Evolutionary conservation across 1,140 invertebrate genomes (phyloP), one percentile per base, ranked within the genome.

Genomic region (Alviniconcha marisindica): DNA sequence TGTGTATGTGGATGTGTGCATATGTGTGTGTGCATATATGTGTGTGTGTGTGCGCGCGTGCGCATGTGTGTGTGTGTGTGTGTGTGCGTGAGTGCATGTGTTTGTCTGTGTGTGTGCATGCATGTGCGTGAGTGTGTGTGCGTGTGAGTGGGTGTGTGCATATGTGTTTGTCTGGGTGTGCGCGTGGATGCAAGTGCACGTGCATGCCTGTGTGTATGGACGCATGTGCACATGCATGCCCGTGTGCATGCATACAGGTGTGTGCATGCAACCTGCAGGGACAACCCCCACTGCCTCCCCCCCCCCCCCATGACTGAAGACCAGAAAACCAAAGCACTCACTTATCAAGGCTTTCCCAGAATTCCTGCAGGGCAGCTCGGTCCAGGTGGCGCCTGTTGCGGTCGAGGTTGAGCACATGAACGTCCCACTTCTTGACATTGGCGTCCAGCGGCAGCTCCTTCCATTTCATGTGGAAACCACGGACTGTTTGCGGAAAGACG

Each of bases 291-390:
- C 0, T n/a, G n/a, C n/a, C n/a, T n/a, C n/a, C n/a, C n/a, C n/a
- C n/a, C 10, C 12, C 1, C 60, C 33, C 31, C 0, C 51, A 40
- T 28, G 31, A 77, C 38, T 40, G 2, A 31, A 5, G 12, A 73
- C 15, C 5, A 21, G 54, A 21, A 28, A 10, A 38, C 33, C 36
- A 63, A 28, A 74, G 0, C 44, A 86, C 87, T 93, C 95, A 99
- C 97, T 96, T 97, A 92, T 99, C 98, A 15, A 99, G 94, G 86
- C 96, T 96, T 94, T 99, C 98, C 99, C 99, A 99, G 93, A 99
- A 99, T 86, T 96, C 95, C 95, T 99, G 97, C 48, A 99, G 94
- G 56, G 96, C 96, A 60, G 98, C 98, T 90, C 98, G 94, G 94
- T 99, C 99, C 87, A 99, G 96, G 95, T 99, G 98, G 51, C 99